Percentiles rank a stretch among this genome's conserved stretches.
phyloP scores from a whole-genome alignment of 2,888 invertebrate species.

The Zygaena filipendulae region DNA sequence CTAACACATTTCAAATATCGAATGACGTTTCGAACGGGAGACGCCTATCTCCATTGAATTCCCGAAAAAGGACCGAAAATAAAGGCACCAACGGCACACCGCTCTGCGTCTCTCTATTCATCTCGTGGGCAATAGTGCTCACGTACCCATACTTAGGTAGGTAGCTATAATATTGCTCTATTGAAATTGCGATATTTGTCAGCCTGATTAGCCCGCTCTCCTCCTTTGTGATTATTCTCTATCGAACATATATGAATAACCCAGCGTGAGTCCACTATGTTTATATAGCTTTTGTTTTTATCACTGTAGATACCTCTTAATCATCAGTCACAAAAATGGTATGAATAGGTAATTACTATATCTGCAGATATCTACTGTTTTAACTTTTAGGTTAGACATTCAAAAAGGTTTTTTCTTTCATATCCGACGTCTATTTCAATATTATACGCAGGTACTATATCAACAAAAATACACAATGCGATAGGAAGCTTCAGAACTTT shows the following conservation, averaged over 20 bases:
- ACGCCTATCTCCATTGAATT: conserved; percentile 65
- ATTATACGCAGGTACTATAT: too few relatives aligned
- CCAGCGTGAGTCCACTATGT: conserved; percentile 41
- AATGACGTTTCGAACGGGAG: conserved; percentile 46
- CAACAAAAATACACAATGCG: too few relatives aligned
- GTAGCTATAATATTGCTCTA: conserved; percentile 36
- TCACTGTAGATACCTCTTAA: too few relatives aligned
- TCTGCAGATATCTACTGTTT: too few relatives aligned
- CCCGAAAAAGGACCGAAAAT: conserved; percentile 59
- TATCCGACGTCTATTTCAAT: too few relatives aligned
- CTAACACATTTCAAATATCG: conserved; percentile 52
- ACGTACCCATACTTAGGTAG: too few relatives aligned
- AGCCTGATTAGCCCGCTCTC: conserved; percentile 58
- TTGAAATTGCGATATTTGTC: conserved; percentile 61
- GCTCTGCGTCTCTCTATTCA: conserved; percentile 32
- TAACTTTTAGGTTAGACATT: too few relatives aligned
- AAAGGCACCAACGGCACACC: conserved; percentile 36
- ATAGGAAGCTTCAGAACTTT: conserved; percentile 34
- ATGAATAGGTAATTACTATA: too few relatives aligned
- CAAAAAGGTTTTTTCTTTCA: too few relatives aligned
- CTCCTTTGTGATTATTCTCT: conserved; percentile 34
- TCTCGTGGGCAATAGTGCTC: conserved; percentile 39
- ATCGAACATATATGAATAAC: conserved; percentile 39
- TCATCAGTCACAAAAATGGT: too few relatives aligned
- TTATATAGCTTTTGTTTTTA: too few relatives aligned